These are phyloP conservation scores for Metallyticus violacea DNA, from an alignment of 2,888 invertebrate species.

Conservation along the genomic window DNA sequence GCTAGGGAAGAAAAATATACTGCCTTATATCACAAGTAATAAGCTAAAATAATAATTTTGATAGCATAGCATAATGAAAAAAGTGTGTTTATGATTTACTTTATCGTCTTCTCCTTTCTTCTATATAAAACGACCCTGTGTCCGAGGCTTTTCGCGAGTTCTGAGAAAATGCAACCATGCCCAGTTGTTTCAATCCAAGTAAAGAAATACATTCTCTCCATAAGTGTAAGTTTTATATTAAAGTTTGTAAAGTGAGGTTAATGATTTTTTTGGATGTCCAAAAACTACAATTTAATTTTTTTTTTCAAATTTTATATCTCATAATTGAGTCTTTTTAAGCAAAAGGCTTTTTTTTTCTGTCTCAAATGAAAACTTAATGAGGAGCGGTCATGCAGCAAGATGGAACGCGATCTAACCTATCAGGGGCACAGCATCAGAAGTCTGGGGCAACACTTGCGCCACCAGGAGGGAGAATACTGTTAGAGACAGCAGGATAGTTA, in stretches of 20 bases:
- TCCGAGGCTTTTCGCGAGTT: not conserved
- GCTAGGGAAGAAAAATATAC: not conserved
- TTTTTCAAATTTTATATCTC: not conserved
- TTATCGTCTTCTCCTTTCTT: not conserved
- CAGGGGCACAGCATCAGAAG: conserved; percentile 98
- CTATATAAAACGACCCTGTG: not conserved
- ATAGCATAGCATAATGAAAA: no score
- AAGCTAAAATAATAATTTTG: not conserved
- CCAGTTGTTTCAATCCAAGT: not conserved
- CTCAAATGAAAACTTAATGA: not conserved
- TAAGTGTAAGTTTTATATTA: not conserved
- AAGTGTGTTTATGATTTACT: no score
- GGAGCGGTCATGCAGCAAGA: not conserved
- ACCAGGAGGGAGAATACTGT: conserved; percentile 99
- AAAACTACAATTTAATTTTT: not conserved
- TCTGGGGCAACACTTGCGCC: conserved; percentile 98
- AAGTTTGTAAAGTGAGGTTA: not conserved
- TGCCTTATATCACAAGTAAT: no score
- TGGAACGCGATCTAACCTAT: conserved; percentile 67
- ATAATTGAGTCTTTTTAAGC: not conserved
- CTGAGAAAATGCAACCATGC: not conserved
- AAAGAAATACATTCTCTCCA: not conserved
- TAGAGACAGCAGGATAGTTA: conserved; percentile 98
- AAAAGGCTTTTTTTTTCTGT: not conserved
- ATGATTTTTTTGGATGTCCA: not conserved